A percentile compares a stretch with the other conserved stretches of the same genome.
These are phyloP conservation scores for Sphaeridia pumilis DNA, from an alignment of 2,888 invertebrate species.

Conservation along the genomic window DNA sequence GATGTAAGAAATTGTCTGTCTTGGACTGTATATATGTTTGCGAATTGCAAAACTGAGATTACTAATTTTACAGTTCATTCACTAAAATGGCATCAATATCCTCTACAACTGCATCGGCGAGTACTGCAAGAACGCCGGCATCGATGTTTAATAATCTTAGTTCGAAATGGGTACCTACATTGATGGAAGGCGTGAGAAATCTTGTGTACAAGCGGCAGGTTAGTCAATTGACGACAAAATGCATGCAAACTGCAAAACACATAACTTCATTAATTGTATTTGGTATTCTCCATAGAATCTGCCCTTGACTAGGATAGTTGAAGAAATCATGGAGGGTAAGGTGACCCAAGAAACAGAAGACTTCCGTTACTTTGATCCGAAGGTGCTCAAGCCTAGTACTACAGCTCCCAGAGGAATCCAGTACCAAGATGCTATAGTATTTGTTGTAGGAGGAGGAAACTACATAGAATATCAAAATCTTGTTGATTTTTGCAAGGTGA, in stretches of 20 bases:
- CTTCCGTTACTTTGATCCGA: slow-evolving; percentile 89
- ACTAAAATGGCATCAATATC: slow-evolving; percentile 52
- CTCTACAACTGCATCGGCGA: slow-evolving; percentile 2
- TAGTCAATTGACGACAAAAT: background rate
- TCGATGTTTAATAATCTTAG: background rate
- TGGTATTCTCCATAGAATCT: slow-evolving; percentile 54
- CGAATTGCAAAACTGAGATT: background rate
- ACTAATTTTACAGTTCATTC: slow-evolving; percentile 50
- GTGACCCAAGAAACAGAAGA: slow-evolving; percentile 69
- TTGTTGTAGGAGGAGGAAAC: slow-evolving; percentile 87
- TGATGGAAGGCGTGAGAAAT: slow-evolving; percentile 99
- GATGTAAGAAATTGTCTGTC: slow-evolving; percentile 54
- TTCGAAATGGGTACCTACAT: background rate
- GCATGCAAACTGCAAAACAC: background rate
- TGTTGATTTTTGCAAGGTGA: slow-evolving; percentile 84
- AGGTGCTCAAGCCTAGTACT: slow-evolving; percentile 61
- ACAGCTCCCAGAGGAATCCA: slow-evolving; percentile 43
- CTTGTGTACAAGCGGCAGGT: slow-evolving; percentile 95
- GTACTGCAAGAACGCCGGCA: slow-evolving; percentile 5
- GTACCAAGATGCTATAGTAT: slow-evolving; percentile 80
- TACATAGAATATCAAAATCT: slow-evolving; percentile 99
- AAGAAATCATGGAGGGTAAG: slow-evolving; percentile 72
- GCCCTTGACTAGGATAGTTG: slow-evolving; percentile 86
- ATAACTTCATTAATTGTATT: slow-evolving; percentile 1
- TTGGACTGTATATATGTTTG: background rate